Conservation (phyloP, 2,888 invertebrate genomes). For the Agrochola circellaris region DNA sequence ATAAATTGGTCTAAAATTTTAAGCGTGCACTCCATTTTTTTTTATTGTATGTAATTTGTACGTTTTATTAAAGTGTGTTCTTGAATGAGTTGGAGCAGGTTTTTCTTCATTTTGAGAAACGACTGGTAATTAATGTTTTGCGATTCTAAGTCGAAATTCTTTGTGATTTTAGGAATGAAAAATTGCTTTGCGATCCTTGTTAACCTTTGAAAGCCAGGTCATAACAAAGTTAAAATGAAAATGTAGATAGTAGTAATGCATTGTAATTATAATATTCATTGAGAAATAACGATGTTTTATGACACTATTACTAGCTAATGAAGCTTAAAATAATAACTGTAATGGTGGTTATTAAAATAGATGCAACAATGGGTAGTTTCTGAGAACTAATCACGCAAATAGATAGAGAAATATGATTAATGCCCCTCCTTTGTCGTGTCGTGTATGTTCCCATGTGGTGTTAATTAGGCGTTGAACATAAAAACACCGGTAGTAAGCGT, state of each 20-base stretch:
- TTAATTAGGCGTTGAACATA: slow-evolving; percentile 80
- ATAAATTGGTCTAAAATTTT: slow-evolving; percentile 74
- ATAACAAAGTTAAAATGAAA: slow-evolving; percentile 9
- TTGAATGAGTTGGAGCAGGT: slow-evolving; percentile 41
- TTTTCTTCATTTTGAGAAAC: slow-evolving; percentile 44
- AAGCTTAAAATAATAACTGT: slow-evolving; percentile 6
- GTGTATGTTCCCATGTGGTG: slow-evolving; percentile 82
- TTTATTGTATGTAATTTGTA: slow-evolving; percentile 70
- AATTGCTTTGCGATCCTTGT: slow-evolving; percentile 24
- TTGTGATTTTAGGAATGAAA: slow-evolving; percentile 32
- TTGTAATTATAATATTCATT: slow-evolving; percentile 22
- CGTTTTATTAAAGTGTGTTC: slow-evolving; percentile 68
- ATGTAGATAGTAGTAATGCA: background rate
- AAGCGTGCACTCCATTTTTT: slow-evolving; percentile 65
- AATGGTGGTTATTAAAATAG: slow-evolving; percentile 17
- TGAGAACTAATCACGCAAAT: slow-evolving; percentile 65
- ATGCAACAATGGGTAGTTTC: slow-evolving; percentile 46
- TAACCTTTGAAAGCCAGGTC: slow-evolving; percentile 2
- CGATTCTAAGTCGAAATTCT: slow-evolving; percentile 34
- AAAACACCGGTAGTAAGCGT: slow-evolving; percentile 70
- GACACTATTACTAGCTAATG: background rate
- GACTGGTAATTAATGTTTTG: slow-evolving; percentile 37
- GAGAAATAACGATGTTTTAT: slow-evolving; percentile 11
- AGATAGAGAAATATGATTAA: slow-evolving; percentile 75
- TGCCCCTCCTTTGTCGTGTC: slow-evolving; percentile 74